These are phyloP conservation scores for Noctua fimbriata DNA, from an alignment of 2,888 invertebrate genomes.

Conservation along the genomic window DNA sequence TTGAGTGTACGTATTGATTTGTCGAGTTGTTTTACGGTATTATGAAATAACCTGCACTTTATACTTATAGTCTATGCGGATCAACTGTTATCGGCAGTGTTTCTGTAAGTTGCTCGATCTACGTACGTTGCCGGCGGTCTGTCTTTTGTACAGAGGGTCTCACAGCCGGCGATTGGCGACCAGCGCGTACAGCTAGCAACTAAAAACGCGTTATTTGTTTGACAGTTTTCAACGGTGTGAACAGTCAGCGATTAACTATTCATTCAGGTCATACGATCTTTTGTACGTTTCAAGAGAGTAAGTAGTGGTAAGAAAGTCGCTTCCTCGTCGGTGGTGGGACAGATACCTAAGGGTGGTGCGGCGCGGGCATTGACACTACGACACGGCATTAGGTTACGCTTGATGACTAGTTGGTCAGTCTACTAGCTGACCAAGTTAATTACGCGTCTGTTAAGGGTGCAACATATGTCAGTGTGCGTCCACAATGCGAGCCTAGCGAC, in stretches of 20 bases:
- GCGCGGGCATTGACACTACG: constrained; percentile 42
- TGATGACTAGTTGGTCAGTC: background rate
- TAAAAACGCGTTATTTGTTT: background rate
- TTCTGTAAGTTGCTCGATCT: constrained; percentile 18
- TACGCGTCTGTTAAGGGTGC: background rate
- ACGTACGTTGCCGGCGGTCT: background rate
- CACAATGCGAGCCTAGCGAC: too few relatives aligned
- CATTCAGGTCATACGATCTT: too few relatives aligned
- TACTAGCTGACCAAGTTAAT: constrained; percentile 21
- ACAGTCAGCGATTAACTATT: background rate
- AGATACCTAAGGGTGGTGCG: background rate
- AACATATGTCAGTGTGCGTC: background rate
- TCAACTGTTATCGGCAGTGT: constrained; percentile 21
- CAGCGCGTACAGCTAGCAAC: background rate
- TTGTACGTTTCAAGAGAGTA: too few relatives aligned
- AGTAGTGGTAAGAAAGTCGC: background rate
- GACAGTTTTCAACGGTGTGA: background rate
- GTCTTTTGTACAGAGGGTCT: constrained; percentile 28
- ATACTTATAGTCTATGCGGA: constrained; percentile 17
- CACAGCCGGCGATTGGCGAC: background rate
- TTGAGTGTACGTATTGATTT: background rate
- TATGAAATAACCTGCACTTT: constrained; percentile 10
- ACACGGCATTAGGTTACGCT: constrained; percentile 25
- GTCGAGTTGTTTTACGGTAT: background rate
- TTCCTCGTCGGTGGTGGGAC: background rate